A percentile compares a stretch with the other conserved stretches of the same genome.
Evolutionary conservation across 2,113 vertebrate species (phyloP).

Genomic region (Herpailurus yagouaroundi): DNA sequence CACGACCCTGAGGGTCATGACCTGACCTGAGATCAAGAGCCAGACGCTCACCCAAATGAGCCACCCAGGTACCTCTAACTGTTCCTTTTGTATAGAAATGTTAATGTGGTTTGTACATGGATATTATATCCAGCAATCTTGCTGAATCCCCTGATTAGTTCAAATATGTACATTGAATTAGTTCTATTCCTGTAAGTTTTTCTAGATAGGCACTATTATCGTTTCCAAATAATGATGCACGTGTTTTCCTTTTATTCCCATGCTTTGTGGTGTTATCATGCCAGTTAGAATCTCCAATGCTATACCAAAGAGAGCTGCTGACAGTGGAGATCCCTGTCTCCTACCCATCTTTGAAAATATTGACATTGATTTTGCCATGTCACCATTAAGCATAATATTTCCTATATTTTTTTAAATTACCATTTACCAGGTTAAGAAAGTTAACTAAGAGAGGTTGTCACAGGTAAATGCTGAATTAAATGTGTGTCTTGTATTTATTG

Average conservation of each 20-base stretch:
- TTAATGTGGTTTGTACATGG: not conserved
- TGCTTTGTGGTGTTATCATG: not conserved
- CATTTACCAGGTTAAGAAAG: not conserved
- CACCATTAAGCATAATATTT: not conserved
- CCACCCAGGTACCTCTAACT: not conserved
- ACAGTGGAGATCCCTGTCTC: not conserved
- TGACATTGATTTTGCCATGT: not conserved
- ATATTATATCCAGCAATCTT: not conserved
- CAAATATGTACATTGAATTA: not conserved
- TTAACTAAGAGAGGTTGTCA: constrained; percentile 1
- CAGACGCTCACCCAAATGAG: no score
- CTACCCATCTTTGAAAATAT: not conserved
- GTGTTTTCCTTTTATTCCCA: not conserved
- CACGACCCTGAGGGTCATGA: no score
- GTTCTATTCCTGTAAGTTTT: not conserved
- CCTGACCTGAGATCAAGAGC: no score
- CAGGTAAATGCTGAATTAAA: constrained; percentile 32
- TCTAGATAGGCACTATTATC: not conserved
- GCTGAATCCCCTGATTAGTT: not conserved
- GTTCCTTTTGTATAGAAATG: not conserved
- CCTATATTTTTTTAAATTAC: not conserved
- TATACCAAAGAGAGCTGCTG: not conserved
- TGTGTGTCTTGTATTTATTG: not conserved
- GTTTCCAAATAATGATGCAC: not conserved
- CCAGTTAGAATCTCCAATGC: not conserved